Evolutionary conservation across 1,140 invertebrate genomes (phyloP).

Genomic region (Lepidostoma basale): DNA sequence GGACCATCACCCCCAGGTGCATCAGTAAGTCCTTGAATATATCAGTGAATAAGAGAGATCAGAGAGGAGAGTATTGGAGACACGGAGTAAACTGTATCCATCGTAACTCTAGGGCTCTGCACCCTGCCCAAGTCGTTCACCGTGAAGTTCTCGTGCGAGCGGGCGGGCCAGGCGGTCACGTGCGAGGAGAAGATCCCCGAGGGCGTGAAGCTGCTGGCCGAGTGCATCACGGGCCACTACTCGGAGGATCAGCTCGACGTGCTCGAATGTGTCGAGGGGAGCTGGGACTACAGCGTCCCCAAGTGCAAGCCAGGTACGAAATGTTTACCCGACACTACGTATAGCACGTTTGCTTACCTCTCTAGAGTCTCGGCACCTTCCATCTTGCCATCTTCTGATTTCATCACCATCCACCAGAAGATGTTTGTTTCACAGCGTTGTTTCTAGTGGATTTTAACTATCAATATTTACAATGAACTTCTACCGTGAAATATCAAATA

Average conservation of each 20-base stretch:
- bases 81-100: background rate
- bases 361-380: too few species aligned
- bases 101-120: background rate
- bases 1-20: background rate
- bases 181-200: conserved; percentile 5
- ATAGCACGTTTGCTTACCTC: too few species aligned
- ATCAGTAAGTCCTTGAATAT: background rate
- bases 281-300: conserved; percentile 25
- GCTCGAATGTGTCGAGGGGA: conserved; percentile 17
- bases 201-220: background rate
- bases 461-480: too few species aligned
- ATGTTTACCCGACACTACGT: too few species aligned
- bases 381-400: too few species aligned
- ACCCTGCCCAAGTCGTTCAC: conserved; percentile 3
- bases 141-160: conserved; percentile 7
- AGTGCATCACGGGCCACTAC: conserved; percentile 11
- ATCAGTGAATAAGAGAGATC: too few species aligned
- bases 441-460: too few species aligned
- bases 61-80: too few species aligned
- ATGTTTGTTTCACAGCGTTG: too few species aligned
- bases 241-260: background rate
- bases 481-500: too few species aligned
- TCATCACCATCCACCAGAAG: too few species aligned
- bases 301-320: conserved; percentile 21
- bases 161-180: background rate